phyloP scores from a whole-genome alignment of 2,888 invertebrate species.

The Cecidostiba fungosa region DNA sequence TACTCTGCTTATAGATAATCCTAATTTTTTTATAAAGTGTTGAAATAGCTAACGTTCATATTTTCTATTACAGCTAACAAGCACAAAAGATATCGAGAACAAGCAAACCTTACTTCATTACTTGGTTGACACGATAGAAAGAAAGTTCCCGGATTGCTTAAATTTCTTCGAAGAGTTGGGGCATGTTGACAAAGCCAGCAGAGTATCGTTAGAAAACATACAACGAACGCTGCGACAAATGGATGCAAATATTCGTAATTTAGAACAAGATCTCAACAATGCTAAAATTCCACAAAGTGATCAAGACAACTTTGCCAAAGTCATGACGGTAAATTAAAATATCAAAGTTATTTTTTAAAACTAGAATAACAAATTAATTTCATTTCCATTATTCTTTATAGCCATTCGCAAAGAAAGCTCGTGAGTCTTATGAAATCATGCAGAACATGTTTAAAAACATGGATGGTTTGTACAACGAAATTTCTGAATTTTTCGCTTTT shows the following conservation, averaged over 20 bases:
- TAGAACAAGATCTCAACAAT: constrained; percentile 95
- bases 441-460: constrained; percentile 97
- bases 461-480: constrained; percentile 90
- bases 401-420: constrained; percentile 89
- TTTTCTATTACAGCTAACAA: constrained; percentile 83
- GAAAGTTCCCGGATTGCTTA: constrained; percentile 92
- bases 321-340: constrained; percentile 89
- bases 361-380: neutral
- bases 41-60: neutral
- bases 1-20: neutral
- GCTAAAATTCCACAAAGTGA: constrained; percentile 89
- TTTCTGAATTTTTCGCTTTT: constrained; percentile 95
- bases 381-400: constrained; percentile 69
- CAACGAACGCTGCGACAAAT: constrained; percentile 92
- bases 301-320: constrained; percentile 91
- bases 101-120: constrained; percentile 96
- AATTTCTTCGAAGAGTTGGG: constrained; percentile 93
- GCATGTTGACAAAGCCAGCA: constrained; percentile 94
- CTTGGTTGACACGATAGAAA: constrained; percentile 92
- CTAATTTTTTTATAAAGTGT: neutral
- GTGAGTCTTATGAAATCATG: constrained; percentile 92
- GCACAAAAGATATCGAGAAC: constrained; percentile 96
- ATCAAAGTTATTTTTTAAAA: neutral
- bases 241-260: constrained; percentile 92
- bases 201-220: constrained; percentile 91